Evolutionary conservation across 2,113 vertebrate species (phyloP), one percentile per base, ranked within the genome.

Genomic region (Pipra filicauda): DNA sequence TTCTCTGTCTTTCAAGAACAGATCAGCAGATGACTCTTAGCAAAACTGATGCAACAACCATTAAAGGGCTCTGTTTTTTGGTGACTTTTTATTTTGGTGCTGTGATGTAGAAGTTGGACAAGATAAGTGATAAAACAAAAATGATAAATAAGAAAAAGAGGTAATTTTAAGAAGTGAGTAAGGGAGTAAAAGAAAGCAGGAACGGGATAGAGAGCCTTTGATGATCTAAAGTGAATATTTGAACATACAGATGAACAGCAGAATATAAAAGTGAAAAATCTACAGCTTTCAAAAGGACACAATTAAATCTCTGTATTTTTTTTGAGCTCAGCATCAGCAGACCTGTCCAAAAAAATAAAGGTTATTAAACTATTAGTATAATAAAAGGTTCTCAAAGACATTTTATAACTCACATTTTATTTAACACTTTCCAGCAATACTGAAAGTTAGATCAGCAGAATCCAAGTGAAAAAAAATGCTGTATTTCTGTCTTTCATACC

Each of bases 281-380:
- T 21, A 62, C 15, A 39, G 39, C 18, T 84, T 49, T 83, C 52
- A 77, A 93, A 98, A 98, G 97, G 98, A 98, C 98, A 98, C 98
- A 97, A 65, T 98, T 98, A 96, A 98, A 98, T 89, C 97, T 97
- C 91, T 89, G 96, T 95, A 98, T 98, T 95, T 98, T 98, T 98
- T 93, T 98, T 18, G 16, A 98, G 97, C 91, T 98, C 98, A 92
- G 93, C 97, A 74, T 91, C 95, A 84, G 97, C 97, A 91, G 96
- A 98, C 98, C 98, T 98, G 61, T 77, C 8, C 27, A 88, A 81
- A 44, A 88, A 91, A 75, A 54, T 44, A 75, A 65, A 91, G 31
- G n/a, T 39, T 65, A 64, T 64, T 49, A 73, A 69, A 57, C 1
- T 0, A 73, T 35, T 76, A 78, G 14, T 90, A 78, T 44, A 23